Evolutionary conservation across 2,888 invertebrate genomes (phyloP), one percentile per base, ranked within the genome.

Genomic region (Dichetophora obliterata): DNA sequence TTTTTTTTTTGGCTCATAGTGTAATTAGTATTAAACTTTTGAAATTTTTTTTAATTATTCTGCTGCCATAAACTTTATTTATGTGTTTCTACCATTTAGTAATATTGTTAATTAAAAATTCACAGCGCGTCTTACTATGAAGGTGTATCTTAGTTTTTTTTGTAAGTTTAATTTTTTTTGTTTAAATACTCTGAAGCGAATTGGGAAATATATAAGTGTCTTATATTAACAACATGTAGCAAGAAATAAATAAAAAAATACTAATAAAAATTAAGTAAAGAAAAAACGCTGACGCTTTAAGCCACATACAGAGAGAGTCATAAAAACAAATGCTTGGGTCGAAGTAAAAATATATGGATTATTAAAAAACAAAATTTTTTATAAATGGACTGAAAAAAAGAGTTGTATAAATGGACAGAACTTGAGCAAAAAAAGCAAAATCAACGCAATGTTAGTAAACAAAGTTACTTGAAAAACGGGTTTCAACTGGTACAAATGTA

Each of bases 401-500:
- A n/a, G 6, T 34, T 11, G 22, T 19, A 34, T n/a, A 65, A 31
- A 48, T 14, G 27, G 14, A 22, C 22, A 34, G 9, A 37, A 59
- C 9, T 14, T n/a, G n/a, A 31, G 27, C 57, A 19, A 34, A 37
- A 37, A 34, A n/a, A 19, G 24, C 5, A 68, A 43, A 48, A 68
- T 5, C 31, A 31, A 31, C 31, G 31, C 19, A 22, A 22, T 48
- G 24, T 11, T 48, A 43, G 27, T 50, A 68, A 68, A 68, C 48
- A 74, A 66, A 74, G 37, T 52, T 54, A 34, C 66, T 74, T 50
- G 66, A 54, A 65, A 37, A 66, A 74, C 74, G 66, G 74, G 74
- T 74, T 65, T 34, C 24, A 65, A 22, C 65, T 74, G 52, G 74
- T 54, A 37, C 65, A 74, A 66, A 66, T 43, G 65, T 74, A 68